Percentiles rank a stretch among this genome's conserved stretches.
phyloP scores from a whole-genome alignment of 2,797 vertebrate genomes.

The Silurus lanzhouensis region DNA sequence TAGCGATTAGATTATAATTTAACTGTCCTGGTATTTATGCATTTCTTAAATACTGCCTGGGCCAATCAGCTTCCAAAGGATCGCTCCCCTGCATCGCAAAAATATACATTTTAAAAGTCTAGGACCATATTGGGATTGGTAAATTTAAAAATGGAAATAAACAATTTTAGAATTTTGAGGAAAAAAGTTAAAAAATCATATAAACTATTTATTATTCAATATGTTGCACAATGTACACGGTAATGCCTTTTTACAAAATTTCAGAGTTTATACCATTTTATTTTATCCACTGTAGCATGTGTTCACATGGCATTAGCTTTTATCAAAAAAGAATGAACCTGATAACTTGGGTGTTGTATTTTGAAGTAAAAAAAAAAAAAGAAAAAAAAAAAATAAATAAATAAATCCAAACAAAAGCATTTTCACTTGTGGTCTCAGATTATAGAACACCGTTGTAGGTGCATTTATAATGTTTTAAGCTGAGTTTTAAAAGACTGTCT shows the following conservation, averaged over 20 bases:
- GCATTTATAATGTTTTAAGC: neutral
- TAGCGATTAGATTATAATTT: neutral
- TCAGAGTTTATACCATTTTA: neutral
- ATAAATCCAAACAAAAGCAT: neutral
- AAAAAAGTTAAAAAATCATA: neutral
- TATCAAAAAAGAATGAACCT: no score
- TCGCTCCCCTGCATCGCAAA: neutral
- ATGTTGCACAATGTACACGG: neutral
- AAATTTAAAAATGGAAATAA: neutral
- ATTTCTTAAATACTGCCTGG: neutral
- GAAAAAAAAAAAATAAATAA: no score
- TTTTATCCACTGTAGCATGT: no score
- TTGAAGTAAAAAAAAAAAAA: no score
- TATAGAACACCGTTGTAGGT: neutral
- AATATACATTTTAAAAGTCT: neutral
- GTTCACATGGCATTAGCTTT: no score
- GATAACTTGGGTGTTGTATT: no score
- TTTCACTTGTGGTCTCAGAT: neutral
- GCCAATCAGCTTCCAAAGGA: neutral
- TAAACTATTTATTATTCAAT: neutral
- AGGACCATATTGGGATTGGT: neutral
- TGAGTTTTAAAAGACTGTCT: conserved; percentile 8
- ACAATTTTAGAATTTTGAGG: neutral
- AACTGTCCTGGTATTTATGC: neutral
- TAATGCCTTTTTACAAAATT: neutral